Evolutionary conservation across 2,888 invertebrate species (phyloP), one percentile per base, ranked within the genome.

Genomic region (Acheta domesticus): DNA sequence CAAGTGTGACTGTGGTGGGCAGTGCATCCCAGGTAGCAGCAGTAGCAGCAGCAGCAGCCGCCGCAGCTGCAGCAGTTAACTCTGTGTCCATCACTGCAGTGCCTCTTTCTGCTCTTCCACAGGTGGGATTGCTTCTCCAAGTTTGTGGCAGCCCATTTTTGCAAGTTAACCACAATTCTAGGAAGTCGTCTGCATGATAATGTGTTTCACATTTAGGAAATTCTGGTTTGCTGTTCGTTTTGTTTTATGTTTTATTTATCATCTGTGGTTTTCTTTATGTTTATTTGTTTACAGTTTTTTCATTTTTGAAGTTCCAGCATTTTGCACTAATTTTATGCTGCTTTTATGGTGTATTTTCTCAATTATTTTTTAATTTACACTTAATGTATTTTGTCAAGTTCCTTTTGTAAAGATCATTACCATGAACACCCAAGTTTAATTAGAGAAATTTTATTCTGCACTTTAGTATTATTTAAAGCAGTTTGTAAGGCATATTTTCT

Each of bases 1-100:
- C 81, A 74, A 79, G 80, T 50, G 80, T 81, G 77, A 81, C 80
- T 19, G 82, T 82, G 76, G 82, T 82, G 73, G 78, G 80, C 78
- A 80, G 79, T n/a, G 62, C 77, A 77, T 77, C 74, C 81, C 75
- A 80, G 78, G 74, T 79, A 79, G 79, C 77, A 77, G 49, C 80
- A 76, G 77, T 50, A 50, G 36, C 80, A 80, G 48, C 75, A 21
- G 75, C 76, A 20, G 80, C 76, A 4, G 49, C 77, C 48, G 79
- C 79, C 11, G 49, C 78, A 12, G 78, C 78, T 8, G 36, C 36
- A n/a, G 78, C 50, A 21, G 62, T 19, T 73, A 80, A 76, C 74
- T 74, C 80, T 21, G 78, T 80, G 20, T 78, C 80, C 49, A 80
- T 80, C 75, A 78, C 80, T 36, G 78, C 80, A 62, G 80, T 80